A percentile compares a stretch with the other conserved stretches of the same genome.
phyloP scores from a whole-genome alignment of 2,888 invertebrate genomes.

The Diadegma fenestrale region DNA sequence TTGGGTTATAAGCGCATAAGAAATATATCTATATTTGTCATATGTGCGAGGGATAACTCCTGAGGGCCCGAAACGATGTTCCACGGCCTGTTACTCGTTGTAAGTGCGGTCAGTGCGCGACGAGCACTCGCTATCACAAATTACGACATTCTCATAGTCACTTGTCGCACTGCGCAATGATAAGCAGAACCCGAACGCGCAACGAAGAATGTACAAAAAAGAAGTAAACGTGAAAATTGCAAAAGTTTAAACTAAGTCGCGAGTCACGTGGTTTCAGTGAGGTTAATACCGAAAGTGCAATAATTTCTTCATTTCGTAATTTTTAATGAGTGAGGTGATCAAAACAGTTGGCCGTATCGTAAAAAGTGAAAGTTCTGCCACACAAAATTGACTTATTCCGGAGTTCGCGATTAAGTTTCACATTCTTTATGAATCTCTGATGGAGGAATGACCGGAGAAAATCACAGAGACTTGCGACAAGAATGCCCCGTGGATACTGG shows the following conservation, averaged over 20 bases:
- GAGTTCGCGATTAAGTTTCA: neutral
- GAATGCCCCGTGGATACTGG: neutral
- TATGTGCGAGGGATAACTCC: conserved; percentile 65
- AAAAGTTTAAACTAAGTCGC: neutral
- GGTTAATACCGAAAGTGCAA: neutral
- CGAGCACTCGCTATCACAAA: conserved; percentile 50
- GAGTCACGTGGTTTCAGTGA: neutral
- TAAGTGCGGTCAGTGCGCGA: conserved; percentile 58
- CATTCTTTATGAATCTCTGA: neutral
- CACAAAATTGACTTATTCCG: neutral
- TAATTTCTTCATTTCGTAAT: neutral
- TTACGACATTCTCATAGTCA: conserved; percentile 45
- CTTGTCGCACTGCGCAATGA: conserved; percentile 30
- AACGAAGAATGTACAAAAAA: neutral
- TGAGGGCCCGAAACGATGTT: conserved; percentile 64
- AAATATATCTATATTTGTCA: neutral
- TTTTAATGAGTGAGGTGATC: neutral
- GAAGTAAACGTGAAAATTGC: neutral
- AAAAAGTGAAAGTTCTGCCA: neutral
- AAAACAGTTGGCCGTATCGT: neutral
- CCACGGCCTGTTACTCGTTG: conserved; percentile 46
- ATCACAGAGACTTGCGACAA: neutral
- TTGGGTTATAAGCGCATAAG: neutral
- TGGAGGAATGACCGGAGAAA: neutral
- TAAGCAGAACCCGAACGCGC: neutral